These are phyloP conservation scores for Malurus cyaneus DNA, from an alignment of 2,113 vertebrate species.

Conservation along the genomic window DNA sequence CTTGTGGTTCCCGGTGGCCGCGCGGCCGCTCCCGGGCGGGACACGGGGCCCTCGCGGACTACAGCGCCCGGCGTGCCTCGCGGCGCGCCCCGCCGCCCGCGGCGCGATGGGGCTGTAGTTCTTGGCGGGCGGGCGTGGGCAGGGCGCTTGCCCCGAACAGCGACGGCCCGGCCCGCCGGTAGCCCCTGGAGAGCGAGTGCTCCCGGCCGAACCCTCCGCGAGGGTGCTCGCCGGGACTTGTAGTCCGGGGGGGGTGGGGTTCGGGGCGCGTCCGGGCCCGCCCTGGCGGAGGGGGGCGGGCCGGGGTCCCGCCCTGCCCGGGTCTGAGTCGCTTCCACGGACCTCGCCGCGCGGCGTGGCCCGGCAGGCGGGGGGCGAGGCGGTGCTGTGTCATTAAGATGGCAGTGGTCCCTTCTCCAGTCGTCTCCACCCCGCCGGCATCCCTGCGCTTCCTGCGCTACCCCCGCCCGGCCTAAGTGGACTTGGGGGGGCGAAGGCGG, in stretches of 20 bases:
- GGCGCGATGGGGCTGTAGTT: constrained; percentile 61
- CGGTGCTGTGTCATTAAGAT: constrained; percentile 52
- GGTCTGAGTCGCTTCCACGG: not conserved
- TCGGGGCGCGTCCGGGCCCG: not conserved
- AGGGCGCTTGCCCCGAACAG: not conserved
- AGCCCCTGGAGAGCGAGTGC: too few relatives aligned
- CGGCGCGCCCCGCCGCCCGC: not conserved
- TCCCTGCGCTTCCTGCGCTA: not conserved
- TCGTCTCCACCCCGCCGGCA: not conserved
- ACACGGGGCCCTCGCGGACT: constrained; percentile 4
- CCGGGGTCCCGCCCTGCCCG: not conserved
- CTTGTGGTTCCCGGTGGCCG: constrained; percentile 38
- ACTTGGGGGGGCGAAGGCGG: not conserved
- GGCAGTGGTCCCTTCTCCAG: constrained; percentile 10
- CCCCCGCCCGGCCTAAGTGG: not conserved
- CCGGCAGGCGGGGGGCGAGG: not conserved
- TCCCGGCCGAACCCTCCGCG: not conserved
- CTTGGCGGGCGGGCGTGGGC: not conserved
- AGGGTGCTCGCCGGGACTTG: not conserved
- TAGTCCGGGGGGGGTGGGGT: not conserved
- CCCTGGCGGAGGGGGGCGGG: not conserved
- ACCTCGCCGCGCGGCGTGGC: not conserved
- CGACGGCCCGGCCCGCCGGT: too few relatives aligned
- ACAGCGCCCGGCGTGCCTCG: constrained; percentile 32
- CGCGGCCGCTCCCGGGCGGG: not conserved